Conservation (phyloP, 1,140 invertebrate genomes). For the Cotesia chilonis region DNA sequence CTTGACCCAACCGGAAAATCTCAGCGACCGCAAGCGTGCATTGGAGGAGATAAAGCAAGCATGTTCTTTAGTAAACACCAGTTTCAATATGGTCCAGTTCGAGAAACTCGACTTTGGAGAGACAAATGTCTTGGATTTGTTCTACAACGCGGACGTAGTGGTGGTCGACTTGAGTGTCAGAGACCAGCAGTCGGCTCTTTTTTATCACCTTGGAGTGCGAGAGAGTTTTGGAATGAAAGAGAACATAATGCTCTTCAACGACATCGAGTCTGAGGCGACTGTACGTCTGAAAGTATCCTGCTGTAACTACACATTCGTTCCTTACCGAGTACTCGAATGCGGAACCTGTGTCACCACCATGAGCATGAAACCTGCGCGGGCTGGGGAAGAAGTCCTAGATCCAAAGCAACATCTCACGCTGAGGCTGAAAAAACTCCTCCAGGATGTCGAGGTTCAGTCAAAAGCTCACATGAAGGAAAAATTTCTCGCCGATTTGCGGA, state of each 20-base stretch:
- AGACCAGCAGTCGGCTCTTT: slow-evolving; percentile 88
- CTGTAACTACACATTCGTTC: slow-evolving; percentile 86
- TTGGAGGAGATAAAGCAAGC: slow-evolving; percentile 86
- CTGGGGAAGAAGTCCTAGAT: slow-evolving; percentile 71
- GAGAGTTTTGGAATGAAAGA: slow-evolving; percentile 99
- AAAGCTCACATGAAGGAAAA: slow-evolving; percentile 98
- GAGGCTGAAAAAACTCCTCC: slow-evolving; percentile 83
- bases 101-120: slow-evolving; percentile 88
- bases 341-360: slow-evolving; percentile 76
- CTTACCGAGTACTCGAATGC: slow-evolving; percentile 82
- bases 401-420: slow-evolving; percentile 74
- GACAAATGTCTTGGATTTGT: slow-evolving; percentile 83
- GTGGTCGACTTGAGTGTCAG: slow-evolving; percentile 94
- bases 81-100: slow-evolving; percentile 84
- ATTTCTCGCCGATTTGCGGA: slow-evolving; percentile 92
- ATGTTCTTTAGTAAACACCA: slow-evolving; percentile 80
- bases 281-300: slow-evolving; percentile 88
- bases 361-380: slow-evolving; percentile 72
- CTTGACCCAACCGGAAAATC: slow-evolving; percentile 75
- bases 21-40: slow-evolving; percentile 79
- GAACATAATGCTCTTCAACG: slow-evolving; percentile 94
- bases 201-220: slow-evolving; percentile 96
- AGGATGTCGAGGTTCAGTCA: slow-evolving; percentile 93
- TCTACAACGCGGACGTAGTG: slow-evolving; percentile 98
- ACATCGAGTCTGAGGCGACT: slow-evolving; percentile 86